Percentiles rank a stretch among this genome's conserved stretches.
These are phyloP conservation scores for Melipona quadrifasciata DNA, from an alignment of 1,140 invertebrate genomes.

Conservation along the genomic window DNA sequence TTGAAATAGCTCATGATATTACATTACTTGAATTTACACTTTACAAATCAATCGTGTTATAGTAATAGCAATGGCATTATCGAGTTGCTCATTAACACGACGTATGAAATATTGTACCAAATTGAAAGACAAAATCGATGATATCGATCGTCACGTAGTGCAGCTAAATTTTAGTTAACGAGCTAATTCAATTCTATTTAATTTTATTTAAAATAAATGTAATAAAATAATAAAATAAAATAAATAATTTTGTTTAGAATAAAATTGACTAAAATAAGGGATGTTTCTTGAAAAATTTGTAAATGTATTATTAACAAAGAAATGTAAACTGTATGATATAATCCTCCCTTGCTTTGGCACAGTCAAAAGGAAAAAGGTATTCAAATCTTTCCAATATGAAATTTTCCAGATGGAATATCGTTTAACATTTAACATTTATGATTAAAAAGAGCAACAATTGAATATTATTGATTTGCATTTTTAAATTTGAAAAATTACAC, in stretches of 20 bases:
- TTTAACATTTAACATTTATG: background rate
- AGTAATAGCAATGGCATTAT: background rate
- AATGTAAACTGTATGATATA: background rate
- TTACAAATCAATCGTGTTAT: background rate
- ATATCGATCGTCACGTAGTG: background rate
- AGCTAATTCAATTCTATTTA: too few species aligned
- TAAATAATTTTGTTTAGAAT: too few species aligned
- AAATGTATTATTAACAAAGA: too few species aligned
- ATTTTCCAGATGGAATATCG: background rate
- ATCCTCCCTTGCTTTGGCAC: background rate
- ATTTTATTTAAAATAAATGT: too few species aligned
- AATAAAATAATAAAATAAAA: too few species aligned
- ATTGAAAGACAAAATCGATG: background rate
- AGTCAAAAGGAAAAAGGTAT: background rate
- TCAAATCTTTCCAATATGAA: background rate
- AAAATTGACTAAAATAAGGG: too few species aligned
- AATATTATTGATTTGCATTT: too few species aligned
- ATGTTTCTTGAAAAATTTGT: too few species aligned
- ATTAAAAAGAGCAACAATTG: background rate
- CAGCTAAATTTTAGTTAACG: background rate
- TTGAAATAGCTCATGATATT: background rate
- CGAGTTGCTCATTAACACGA: background rate
- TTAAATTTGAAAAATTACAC: background rate
- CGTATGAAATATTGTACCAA: background rate
- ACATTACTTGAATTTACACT: constrained; percentile 8